These are phyloP conservation scores for Phocoena sinus DNA, from an alignment of 2,113 vertebrate genomes.

Conservation along the genomic window DNA sequence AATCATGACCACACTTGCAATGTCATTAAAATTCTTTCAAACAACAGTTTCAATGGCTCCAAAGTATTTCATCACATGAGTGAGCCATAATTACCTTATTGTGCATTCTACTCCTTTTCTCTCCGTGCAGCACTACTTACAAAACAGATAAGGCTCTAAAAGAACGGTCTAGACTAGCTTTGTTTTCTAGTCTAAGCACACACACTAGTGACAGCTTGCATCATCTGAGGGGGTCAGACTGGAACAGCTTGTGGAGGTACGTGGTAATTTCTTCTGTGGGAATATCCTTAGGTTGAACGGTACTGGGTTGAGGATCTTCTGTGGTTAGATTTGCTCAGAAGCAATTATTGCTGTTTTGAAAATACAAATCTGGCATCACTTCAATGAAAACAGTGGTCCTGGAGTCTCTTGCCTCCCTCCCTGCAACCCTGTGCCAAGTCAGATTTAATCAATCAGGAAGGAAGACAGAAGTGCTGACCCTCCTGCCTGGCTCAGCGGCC, in stretches of 20 bases:
- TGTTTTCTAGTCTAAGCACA: background rate
- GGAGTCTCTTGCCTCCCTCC: background rate
- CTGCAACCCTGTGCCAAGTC: rapidly evolving
- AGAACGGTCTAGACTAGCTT: background rate
- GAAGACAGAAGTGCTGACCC: background rate
- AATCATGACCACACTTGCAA: background rate
- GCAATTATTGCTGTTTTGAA: background rate
- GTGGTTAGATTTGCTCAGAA: background rate
- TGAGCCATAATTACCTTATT: background rate
- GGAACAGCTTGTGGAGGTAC: no score
- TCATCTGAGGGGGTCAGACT: background rate
- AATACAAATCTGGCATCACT: background rate
- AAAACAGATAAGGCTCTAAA: background rate
- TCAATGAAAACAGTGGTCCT: background rate
- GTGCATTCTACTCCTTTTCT: background rate
- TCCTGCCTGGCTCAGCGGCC: background rate
- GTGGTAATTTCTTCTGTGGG: background rate
- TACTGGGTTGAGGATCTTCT: background rate
- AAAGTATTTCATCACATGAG: background rate
- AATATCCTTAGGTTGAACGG: background rate
- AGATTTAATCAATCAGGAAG: background rate
- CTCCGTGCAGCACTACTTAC: background rate
- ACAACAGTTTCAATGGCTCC: background rate
- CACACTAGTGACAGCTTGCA: rapidly evolving
- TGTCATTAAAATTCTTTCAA: background rate